phyloP scores from a whole-genome alignment of 2,113 vertebrate species.

The Eclectus roratus region DNA sequence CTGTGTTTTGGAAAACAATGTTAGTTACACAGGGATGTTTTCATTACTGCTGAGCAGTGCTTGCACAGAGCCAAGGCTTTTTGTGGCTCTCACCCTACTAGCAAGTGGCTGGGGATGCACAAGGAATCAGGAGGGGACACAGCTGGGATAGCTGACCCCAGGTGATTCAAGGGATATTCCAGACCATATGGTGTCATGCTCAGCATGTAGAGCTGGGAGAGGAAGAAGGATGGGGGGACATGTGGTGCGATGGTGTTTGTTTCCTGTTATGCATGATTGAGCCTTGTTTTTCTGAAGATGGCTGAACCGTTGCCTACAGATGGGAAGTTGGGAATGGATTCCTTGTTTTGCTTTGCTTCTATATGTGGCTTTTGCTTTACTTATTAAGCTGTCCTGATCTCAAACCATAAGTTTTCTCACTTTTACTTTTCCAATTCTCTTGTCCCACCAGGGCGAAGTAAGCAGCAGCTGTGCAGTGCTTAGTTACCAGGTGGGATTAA shows the following conservation, averaged over 20 bases:
- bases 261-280: not conserved
- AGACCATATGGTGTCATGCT: not conserved
- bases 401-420: not conserved
- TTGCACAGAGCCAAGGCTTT: not conserved
- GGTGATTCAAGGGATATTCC: not conserved
- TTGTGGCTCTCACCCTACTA: not conserved
- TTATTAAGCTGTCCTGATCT: not conserved
- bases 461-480: not conserved
- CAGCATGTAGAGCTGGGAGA: not conserved
- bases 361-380: not conserved
- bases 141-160: not conserved
- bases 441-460: not conserved
- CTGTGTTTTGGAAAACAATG: not conserved
- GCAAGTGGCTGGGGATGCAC: accelerated
- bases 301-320: not conserved
- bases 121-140: not conserved
- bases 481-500: not conserved
- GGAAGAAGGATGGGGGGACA: not conserved
- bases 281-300: not conserved
- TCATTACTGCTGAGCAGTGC: not conserved
- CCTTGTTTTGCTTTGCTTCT: not conserved
- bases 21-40: not conserved
- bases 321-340: not conserved
- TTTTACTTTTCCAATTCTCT: not conserved
- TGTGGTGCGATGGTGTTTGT: not conserved